A percentile compares a stretch with the other conserved stretches of the same genome.
Evolutionary conservation across 2,888 invertebrate species (phyloP).

Genomic region (Andrena bucephala): DNA sequence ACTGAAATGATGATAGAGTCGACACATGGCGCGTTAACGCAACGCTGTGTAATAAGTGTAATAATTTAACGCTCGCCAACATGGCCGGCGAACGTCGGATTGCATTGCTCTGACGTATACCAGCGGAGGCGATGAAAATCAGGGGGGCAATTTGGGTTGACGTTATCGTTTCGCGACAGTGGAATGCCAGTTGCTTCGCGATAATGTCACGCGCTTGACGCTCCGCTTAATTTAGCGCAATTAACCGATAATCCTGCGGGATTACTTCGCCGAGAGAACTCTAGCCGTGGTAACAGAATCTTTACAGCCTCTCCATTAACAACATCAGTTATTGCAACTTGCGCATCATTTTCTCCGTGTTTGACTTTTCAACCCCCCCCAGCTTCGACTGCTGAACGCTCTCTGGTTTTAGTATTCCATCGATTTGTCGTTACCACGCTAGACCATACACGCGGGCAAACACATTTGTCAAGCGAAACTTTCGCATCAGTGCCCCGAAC

Average conservation of each 20-base stretch:
- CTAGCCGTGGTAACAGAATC: no score
- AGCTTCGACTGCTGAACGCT: not conserved
- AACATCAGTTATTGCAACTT: not conserved
- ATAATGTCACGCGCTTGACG: not conserved
- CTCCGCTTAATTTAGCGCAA: not conserved
- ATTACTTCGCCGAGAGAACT: not conserved
- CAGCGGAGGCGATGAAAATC: conserved; percentile 23
- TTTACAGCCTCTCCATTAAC: not conserved
- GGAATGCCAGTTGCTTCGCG: not conserved
- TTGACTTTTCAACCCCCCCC: not conserved
- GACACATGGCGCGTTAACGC: conserved; percentile 30
- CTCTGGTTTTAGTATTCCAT: not conserved
- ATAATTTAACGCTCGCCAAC: conserved; percentile 43
- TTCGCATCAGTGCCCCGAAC: conserved; percentile 7
- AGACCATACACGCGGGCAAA: not conserved
- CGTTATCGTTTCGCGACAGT: not conserved
- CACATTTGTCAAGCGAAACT: conserved; percentile 10
- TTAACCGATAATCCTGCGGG: not conserved
- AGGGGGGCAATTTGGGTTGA: not conserved
- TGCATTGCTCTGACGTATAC: not conserved
- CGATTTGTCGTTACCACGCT: conserved; percentile 16
- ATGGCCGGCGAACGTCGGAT: not conserved
- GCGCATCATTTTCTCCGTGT: not conserved
- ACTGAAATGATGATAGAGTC: conserved; percentile 25
- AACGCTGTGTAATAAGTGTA: conserved; percentile 31